A percentile compares a stretch with the other conserved stretches of the same genome.
These are phyloP conservation scores for Acanthosepion lycidas DNA, from an alignment of 2,888 invertebrate species.

Conservation along the genomic window DNA sequence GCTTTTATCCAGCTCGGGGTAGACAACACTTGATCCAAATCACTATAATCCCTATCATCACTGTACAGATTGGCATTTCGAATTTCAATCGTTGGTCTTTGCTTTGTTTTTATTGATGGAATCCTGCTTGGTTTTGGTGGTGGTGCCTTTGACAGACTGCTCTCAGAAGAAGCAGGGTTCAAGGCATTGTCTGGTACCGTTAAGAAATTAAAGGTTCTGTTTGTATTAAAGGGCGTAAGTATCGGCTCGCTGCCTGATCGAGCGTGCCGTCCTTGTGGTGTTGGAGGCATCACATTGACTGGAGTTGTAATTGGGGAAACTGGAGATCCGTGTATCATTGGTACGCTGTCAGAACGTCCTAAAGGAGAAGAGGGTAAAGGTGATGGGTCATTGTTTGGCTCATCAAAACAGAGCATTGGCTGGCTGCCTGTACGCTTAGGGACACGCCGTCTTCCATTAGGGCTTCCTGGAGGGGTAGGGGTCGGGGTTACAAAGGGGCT, in stretches of 20 bases:
- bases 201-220: slow-evolving; percentile 52
- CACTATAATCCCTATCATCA: slow-evolving; percentile 70
- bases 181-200: slow-evolving; percentile 52
- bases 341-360: slow-evolving; percentile 76
- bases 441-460: slow-evolving; percentile 54
- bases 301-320: background rate
- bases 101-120: slow-evolving; percentile 71
- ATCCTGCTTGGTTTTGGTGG: slow-evolving; percentile 76
- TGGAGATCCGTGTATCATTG: slow-evolving; percentile 54
- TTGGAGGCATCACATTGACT: background rate
- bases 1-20: slow-evolving; percentile 67
- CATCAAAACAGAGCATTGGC: slow-evolving; percentile 62
- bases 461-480: slow-evolving; percentile 62
- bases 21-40: slow-evolving; percentile 70
- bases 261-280: slow-evolving; percentile 57
- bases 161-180: slow-evolving; percentile 65
- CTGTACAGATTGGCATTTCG: slow-evolving; percentile 66
- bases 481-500: slow-evolving; percentile 59
- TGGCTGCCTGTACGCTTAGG: slow-evolving; percentile 69
- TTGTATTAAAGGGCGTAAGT: slow-evolving; percentile 55
- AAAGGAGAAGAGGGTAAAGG: slow-evolving; percentile 53
- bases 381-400: slow-evolving; percentile 49
- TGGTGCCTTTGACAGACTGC: slow-evolving; percentile 66
- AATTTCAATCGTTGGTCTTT: slow-evolving; percentile 65
- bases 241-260: slow-evolving; percentile 68